Base-by-base conservation (phyloP, 2,888 invertebrate species). In the Lepidochitona cinerea region DNA sequence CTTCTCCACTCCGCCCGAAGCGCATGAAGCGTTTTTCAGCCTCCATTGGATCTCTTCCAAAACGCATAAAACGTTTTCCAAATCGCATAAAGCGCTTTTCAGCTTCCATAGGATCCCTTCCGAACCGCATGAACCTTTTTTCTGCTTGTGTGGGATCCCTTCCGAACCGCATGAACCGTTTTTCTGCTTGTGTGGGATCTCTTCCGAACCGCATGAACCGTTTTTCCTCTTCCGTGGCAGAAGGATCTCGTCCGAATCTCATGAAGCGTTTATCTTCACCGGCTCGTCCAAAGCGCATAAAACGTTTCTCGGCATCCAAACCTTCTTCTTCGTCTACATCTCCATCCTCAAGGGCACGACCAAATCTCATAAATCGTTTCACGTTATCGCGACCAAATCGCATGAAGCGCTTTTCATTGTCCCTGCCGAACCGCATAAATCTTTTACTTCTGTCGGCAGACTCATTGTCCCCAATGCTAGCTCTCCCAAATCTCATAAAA, bases 391-490 rank as follows among this genome's bases (percentile, higher is more conserved):
- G 29, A 26, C 83, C 84, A 41, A 81, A 83, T 72, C 84, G 65
- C 83, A 83, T 84, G 69, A 82, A 83, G 52, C 83, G 71, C 67
- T 79, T 81, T 6, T 72, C 69, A 29, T 64, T 33, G 7, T 64
- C 23, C 33, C 83, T 73, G 1, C 87, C 87, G 65, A 87, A 87
- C 71, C 87, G 75, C 68, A 87, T 81, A 73, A 86, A 87, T 49
- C 87, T 70, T 78, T 87, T 87, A 54, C 84, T 84, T 26, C 82
- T 83, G 65, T 84, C 74, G 32, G 79, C 70, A 36, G 84, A 76
- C 72, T 84, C 84, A 18, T 77, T 76, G 68, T 85, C 84, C 5
- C 83, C 83, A 5, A 78, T 77, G 26, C 83, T 69, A 0, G 82
- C 83, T 35, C 85, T 70, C 7, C 82, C 83, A 66, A 83, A 83